A percentile compares a stretch with the other conserved stretches of the same genome.
Evolutionary conservation across 1,140 invertebrate genomes (phyloP).

Genomic region (Caenorhabditis brenneri): DNA sequence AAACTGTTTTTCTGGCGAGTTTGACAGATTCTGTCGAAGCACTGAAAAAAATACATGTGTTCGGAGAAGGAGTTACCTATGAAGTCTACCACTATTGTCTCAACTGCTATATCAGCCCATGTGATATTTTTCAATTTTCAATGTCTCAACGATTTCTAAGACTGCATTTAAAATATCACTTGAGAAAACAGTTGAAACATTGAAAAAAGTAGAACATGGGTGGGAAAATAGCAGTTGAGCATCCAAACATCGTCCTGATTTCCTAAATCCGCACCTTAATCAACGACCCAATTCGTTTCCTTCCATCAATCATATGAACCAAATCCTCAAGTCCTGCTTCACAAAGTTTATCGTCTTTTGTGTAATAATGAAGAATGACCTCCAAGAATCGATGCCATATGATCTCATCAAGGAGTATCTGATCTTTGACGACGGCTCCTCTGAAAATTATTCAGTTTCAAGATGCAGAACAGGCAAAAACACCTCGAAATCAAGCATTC

Average conservation of each 20-base stretch:
- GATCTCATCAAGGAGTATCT: neutral
- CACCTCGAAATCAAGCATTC: constrained; percentile 4
- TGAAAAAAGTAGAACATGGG: no score
- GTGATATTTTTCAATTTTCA: no score
- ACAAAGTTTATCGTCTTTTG: neutral
- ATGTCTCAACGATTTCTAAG: no score
- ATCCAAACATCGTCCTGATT: no score
- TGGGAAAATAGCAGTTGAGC: no score
- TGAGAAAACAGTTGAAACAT: no score
- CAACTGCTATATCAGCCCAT: no score
- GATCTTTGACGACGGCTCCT: constrained; percentile 48
- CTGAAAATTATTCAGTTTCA: neutral
- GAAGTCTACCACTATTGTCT: no score
- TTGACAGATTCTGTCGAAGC: constrained; percentile 8
- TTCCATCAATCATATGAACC: constrained; percentile 45
- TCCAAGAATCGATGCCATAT: constrained; percentile 12
- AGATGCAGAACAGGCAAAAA: no score
- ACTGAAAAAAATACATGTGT: no score
- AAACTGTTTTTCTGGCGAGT: neutral
- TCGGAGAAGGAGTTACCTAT: no score
- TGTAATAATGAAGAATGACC: constrained; percentile 27
- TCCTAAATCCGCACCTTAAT: constrained; percentile 7
- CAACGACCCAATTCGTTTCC: constrained; percentile 44
- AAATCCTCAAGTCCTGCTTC: constrained; percentile 37
- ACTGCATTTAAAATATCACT: no score